Conservation (phyloP, 1,140 invertebrate genomes). For the Magallana ariakensis region DNA sequence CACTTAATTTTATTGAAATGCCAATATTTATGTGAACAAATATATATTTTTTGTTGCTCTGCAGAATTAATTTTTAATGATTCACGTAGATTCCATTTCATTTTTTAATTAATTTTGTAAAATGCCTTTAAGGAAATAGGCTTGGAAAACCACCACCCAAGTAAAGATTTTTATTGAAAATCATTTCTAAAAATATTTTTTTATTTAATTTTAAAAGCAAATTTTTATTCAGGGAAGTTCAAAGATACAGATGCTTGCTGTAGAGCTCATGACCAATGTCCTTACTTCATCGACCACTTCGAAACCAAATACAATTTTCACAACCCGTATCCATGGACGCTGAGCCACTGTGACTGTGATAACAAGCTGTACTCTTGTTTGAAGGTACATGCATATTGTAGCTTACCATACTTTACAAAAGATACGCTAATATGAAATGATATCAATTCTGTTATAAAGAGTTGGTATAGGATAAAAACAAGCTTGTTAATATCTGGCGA, state of each 20-base stretch:
- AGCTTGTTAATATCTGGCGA: too few relatives aligned
- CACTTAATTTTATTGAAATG: too few relatives aligned
- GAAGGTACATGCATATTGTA: slow-evolving; percentile 39
- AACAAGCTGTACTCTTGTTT: slow-evolving; percentile 52
- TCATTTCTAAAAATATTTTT: neutral
- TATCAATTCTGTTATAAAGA: too few relatives aligned
- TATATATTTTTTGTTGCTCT: too few relatives aligned
- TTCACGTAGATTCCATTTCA: too few relatives aligned
- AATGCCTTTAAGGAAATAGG: neutral
- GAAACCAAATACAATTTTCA: slow-evolving; percentile 53
- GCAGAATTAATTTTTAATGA: too few relatives aligned
- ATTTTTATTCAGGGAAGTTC: slow-evolving; percentile 46
- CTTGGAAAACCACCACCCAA: neutral
- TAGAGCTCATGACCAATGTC: slow-evolving; percentile 60
- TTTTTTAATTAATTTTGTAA: neutral
- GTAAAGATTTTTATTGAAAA: neutral
- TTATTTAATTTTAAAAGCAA: neutral
- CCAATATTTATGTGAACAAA: too few relatives aligned
- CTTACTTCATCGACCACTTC: slow-evolving; percentile 56
- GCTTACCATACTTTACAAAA: too few relatives aligned
- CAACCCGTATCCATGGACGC: slow-evolving; percentile 59
- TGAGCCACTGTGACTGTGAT: slow-evolving; percentile 62
- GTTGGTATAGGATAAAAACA: too few relatives aligned
- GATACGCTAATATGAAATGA: too few relatives aligned
- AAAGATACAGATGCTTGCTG: slow-evolving; percentile 55